Evolutionary conservation across 92 coral and sea anemone species (phyloP).

Genomic region (Pocillopora grandis): DNA sequence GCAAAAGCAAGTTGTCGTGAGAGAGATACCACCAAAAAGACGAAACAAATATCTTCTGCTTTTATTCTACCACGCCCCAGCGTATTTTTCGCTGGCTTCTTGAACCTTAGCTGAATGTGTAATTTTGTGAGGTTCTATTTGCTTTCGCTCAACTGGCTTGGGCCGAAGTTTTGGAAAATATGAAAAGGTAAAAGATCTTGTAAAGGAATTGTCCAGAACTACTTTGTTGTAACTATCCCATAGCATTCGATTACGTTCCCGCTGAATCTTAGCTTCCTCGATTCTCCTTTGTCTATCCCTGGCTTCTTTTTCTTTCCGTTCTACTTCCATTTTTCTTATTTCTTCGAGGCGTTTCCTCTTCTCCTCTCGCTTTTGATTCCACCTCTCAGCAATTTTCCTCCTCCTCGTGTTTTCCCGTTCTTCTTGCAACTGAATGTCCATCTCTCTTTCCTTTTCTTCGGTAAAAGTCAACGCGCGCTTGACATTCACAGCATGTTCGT

Average conservation of each 20-base stretch:
- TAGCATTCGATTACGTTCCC: slow-evolving; percentile 60
- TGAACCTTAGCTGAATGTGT: slow-evolving; percentile 5
- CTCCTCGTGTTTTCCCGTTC: slow-evolving; percentile 37
- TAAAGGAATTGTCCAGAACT: slow-evolving; percentile 43
- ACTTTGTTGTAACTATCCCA: slow-evolving; percentile 49
- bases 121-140: slow-evolving; percentile 12
- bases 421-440: slow-evolving; percentile 39
- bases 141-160: not conserved
- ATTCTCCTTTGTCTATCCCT: slow-evolving; percentile 37
- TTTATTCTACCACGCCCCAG: not conserved
- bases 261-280: slow-evolving; percentile 51
- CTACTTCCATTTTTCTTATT: slow-evolving; percentile 57
- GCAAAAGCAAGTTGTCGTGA: not conserved
- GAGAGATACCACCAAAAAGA: too few species aligned
- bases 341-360: slow-evolving; percentile 55
- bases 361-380: slow-evolving; percentile 48
- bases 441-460: slow-evolving; percentile 48
- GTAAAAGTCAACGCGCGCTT: slow-evolving; percentile 40
- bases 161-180: slow-evolving; percentile 59
- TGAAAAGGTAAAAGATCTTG: slow-evolving; percentile 74
- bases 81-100: slow-evolving; percentile 15
- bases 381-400: slow-evolving; percentile 32
- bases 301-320: slow-evolving; percentile 47
- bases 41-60: not conserved
- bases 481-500: slow-evolving; percentile 55